Evolutionary conservation across 2,113 vertebrate species (phyloP).

Genomic region (Nyctibius bracteatus): DNA sequence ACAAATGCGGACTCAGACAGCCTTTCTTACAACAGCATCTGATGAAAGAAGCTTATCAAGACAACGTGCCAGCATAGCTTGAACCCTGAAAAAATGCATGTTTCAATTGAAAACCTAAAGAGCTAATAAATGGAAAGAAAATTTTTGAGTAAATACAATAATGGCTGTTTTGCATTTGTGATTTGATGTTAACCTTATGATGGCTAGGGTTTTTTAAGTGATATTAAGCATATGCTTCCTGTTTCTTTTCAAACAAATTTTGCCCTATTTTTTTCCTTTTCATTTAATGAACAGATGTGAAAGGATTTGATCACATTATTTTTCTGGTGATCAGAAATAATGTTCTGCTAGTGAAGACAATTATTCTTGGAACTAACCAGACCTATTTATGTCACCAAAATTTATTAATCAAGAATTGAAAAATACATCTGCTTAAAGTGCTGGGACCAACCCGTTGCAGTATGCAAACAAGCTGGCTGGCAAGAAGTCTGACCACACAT

Average conservation of each 20-base stretch:
- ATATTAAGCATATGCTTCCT: slow-evolving; percentile 63
- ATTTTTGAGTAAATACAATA: slow-evolving; percentile 41
- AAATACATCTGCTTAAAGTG: neutral
- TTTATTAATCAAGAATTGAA: slow-evolving; percentile 42
- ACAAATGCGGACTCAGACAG: slow-evolving; percentile 12
- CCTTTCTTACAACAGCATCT: slow-evolving; percentile 1
- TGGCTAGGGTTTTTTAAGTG: neutral
- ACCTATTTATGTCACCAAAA: slow-evolving; percentile 27
- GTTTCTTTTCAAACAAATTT: slow-evolving; percentile 62
- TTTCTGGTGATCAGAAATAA: slow-evolving; percentile 48
- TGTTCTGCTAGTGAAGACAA: slow-evolving; percentile 31
- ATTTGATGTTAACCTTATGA: slow-evolving; percentile 61
- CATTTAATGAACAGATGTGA: slow-evolving; percentile 60
- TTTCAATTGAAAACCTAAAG: slow-evolving; percentile 22
- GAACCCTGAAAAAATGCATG: neutral
- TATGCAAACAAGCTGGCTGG: neutral
- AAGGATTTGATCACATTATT: slow-evolving; percentile 36
- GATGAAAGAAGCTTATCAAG: slow-evolving; percentile 23
- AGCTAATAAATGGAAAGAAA: neutral
- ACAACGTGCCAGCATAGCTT: neutral
- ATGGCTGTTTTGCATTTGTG: slow-evolving; percentile 56
- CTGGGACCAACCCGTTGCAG: neutral
- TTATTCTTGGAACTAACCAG: slow-evolving; percentile 40
- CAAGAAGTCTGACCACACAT: neutral
- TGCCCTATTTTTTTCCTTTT: neutral